A percentile compares a stretch with the other conserved stretches of the same genome.
Conservation (phyloP, 2,113 vertebrate genomes). For the Eonycteris spelaea region DNA sequence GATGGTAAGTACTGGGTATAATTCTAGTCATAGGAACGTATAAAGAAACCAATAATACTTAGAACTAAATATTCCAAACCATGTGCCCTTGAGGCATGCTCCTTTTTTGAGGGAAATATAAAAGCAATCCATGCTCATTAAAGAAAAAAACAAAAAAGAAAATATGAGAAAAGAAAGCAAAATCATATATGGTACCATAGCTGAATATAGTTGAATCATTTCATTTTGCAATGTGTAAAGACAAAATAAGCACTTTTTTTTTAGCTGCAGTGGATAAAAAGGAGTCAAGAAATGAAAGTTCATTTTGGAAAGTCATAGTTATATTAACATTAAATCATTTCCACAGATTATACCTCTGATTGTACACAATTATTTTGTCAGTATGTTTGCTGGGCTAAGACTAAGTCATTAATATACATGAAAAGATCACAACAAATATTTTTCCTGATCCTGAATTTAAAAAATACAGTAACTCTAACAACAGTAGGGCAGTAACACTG, state of each 20-base stretch:
- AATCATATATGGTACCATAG: background rate
- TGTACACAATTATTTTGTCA: background rate
- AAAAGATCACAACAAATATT: background rate
- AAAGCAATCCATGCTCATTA: background rate
- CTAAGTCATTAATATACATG: background rate
- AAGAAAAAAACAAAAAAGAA: background rate
- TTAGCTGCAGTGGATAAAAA: background rate
- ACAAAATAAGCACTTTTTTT: background rate
- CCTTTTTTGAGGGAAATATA: background rate
- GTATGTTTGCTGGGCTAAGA: background rate
- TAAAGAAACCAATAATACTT: background rate
- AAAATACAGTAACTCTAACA: background rate
- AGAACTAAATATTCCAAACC: background rate
- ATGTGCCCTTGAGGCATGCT: background rate
- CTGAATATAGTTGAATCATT: background rate
- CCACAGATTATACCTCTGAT: background rate
- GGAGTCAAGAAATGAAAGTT: background rate
- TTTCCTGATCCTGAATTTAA: background rate
- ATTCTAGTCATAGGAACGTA: background rate
- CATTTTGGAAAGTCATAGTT: background rate
- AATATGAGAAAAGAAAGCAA: background rate
- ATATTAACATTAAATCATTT: background rate
- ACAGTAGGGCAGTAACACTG: background rate
- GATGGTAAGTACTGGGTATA: background rate
- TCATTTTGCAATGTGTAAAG: background rate